Percentiles rank a stretch among this genome's conserved stretches.
Evolutionary conservation across 2,888 invertebrate genomes (phyloP).

Genomic region (Drosophila ezoana): DNA sequence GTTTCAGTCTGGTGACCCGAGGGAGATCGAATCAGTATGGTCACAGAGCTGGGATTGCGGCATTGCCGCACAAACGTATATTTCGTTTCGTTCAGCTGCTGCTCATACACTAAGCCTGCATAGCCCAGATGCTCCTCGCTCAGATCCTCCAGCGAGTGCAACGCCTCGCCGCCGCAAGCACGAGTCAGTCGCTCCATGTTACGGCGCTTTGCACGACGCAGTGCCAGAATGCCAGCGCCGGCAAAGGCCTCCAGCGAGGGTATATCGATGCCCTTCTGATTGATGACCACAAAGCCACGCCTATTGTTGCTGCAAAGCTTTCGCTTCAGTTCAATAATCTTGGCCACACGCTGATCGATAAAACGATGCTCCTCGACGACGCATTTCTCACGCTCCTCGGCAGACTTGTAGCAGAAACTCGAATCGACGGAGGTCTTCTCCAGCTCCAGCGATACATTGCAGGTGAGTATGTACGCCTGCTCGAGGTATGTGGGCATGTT

Average conservation of each 20-base stretch:
- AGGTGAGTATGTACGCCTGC: constrained; percentile 97
- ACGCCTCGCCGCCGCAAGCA: constrained; percentile 97
- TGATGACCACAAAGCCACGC: constrained; percentile 96
- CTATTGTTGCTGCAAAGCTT: constrained; percentile 94
- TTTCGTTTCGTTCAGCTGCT: constrained; percentile 98
- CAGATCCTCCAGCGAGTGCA: constrained; percentile 97
- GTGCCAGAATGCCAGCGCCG: constrained; percentile 96
- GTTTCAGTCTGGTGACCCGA: constrained; percentile 96
- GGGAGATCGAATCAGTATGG: constrained; percentile 97
- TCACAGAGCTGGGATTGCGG: constrained; percentile 97
- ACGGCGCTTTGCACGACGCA: constrained; percentile 97
- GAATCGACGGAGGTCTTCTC: constrained; percentile 98
- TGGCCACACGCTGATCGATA: constrained; percentile 96
- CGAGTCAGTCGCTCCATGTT: constrained; percentile 98
- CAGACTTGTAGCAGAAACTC: constrained; percentile 99
- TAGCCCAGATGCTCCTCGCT: constrained; percentile 94
- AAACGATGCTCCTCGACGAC: constrained; percentile 97
- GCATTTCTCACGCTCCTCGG: constrained; percentile 96
- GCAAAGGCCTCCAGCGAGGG: constrained; percentile 97
- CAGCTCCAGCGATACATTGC: constrained; percentile 98
- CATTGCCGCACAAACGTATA: constrained; percentile 98
- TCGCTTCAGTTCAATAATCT: constrained; percentile 96
- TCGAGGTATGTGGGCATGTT: constrained; percentile 98
- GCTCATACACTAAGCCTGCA: constrained; percentile 98
- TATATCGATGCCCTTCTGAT: constrained; percentile 99